Evolutionary conservation across 2,888 invertebrate genomes (phyloP).

Genomic region (Caenorhabditis japonica): DNA sequence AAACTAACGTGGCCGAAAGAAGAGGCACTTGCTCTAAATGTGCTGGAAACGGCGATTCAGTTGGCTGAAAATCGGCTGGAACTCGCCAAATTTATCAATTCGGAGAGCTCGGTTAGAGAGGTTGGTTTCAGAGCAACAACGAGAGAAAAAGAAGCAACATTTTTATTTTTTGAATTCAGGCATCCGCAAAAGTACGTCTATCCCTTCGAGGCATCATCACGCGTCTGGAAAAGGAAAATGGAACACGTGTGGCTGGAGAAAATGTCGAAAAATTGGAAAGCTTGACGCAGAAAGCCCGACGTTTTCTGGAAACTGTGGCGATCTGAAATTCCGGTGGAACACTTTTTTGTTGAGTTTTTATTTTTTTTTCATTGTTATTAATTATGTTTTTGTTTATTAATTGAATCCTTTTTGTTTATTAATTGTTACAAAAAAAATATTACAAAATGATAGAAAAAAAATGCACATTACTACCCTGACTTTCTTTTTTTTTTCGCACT

Average conservation of each 20-base stretch:
- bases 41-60: constrained; percentile 43
- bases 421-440: not conserved
- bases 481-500: too few species aligned
- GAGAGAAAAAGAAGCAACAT: too few species aligned
- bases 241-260: constrained; percentile 19
- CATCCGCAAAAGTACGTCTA: constrained; percentile 36
- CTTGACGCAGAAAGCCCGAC: constrained; percentile 15
- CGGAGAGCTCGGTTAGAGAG: constrained; percentile 48
- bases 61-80: constrained; percentile 54
- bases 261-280: constrained; percentile 7
- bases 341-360: not conserved
- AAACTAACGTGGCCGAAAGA: constrained; percentile 60
- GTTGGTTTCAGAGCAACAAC: too few species aligned
- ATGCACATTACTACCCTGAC: constrained; percentile 13
- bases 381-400: not conserved
- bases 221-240: constrained; percentile 39
- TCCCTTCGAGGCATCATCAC: constrained; percentile 31
- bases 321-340: constrained; percentile 16
- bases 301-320: constrained; percentile 23
- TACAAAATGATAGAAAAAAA: constrained; percentile 1
- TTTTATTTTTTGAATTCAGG: constrained; percentile 35
- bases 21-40: constrained; percentile 32
- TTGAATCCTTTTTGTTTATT: not conserved
- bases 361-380: constrained; percentile 14
- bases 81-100: constrained; percentile 42